phyloP scores from a whole-genome alignment of 2,888 invertebrate genomes.

The Cheilosia vernalis region DNA sequence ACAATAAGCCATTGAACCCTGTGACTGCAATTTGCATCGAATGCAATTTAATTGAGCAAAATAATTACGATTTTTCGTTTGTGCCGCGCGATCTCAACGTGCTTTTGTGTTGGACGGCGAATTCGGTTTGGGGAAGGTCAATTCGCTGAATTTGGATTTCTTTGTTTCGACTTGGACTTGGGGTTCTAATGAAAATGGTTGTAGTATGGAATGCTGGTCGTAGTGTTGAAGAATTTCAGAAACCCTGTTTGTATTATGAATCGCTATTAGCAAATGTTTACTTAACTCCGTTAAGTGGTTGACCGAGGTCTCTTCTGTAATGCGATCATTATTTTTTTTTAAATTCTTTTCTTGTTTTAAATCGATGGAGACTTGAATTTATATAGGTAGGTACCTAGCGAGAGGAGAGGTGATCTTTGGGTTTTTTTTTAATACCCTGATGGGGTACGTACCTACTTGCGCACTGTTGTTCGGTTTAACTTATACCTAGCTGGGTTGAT shows the following conservation, averaged over 20 bases:
- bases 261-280: slow-evolving; percentile 5
- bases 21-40: slow-evolving; percentile 71
- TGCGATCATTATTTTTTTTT: background rate
- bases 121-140: slow-evolving; percentile 61
- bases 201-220: background rate
- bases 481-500: too few species aligned
- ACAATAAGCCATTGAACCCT: slow-evolving; percentile 69
- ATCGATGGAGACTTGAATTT: too few species aligned
- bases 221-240: background rate
- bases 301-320: slow-evolving; percentile 3
- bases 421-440: too few species aligned
- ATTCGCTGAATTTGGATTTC: slow-evolving; percentile 62
- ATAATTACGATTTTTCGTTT: slow-evolving; percentile 66
- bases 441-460: too few species aligned
- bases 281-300: slow-evolving; percentile 22
- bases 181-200: slow-evolving; percentile 8
- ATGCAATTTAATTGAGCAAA: slow-evolving; percentile 71
- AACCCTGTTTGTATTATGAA: background rate
- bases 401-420: too few species aligned
- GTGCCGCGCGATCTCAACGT: slow-evolving; percentile 27
- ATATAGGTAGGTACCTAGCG: too few species aligned
- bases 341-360: too few species aligned
- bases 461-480: too few species aligned
- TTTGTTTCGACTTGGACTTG: slow-evolving; percentile 29
- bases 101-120: slow-evolving; percentile 36